Conservation (phyloP, 2,113 vertebrate species). For the Serinus canaria region DNA sequence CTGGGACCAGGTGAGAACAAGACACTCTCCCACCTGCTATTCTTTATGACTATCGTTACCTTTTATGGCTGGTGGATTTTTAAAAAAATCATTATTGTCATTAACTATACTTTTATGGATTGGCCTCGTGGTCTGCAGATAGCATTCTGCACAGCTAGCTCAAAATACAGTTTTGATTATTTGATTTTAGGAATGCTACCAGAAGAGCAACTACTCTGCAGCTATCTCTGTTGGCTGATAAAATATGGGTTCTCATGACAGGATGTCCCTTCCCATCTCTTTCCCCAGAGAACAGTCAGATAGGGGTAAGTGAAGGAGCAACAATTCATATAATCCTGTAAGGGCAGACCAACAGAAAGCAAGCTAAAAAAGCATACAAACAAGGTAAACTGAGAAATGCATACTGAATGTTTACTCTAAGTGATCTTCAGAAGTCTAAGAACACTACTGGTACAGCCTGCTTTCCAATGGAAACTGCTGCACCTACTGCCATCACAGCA, state of each 20-base stretch:
- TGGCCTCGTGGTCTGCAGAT: background rate
- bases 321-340: background rate
- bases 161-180: background rate
- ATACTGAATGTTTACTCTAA: background rate
- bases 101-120: background rate
- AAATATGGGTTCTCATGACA: background rate
- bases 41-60: background rate
- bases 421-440: background rate
- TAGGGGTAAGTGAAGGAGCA: background rate
- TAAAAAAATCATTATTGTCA: background rate
- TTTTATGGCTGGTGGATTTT: background rate
- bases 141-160: background rate
- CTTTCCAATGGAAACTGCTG: background rate
- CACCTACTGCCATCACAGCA: background rate
- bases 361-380: background rate
- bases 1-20: background rate
- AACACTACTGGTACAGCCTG: background rate
- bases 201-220: background rate
- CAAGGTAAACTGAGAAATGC: background rate
- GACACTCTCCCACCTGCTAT: background rate
- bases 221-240: background rate
- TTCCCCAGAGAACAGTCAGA: background rate
- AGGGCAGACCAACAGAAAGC: background rate
- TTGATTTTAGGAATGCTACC: background rate
- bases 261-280: background rate